These are phyloP conservation scores for Andrena flavipes DNA, from an alignment of 2,888 invertebrate species.

Conservation along the genomic window DNA sequence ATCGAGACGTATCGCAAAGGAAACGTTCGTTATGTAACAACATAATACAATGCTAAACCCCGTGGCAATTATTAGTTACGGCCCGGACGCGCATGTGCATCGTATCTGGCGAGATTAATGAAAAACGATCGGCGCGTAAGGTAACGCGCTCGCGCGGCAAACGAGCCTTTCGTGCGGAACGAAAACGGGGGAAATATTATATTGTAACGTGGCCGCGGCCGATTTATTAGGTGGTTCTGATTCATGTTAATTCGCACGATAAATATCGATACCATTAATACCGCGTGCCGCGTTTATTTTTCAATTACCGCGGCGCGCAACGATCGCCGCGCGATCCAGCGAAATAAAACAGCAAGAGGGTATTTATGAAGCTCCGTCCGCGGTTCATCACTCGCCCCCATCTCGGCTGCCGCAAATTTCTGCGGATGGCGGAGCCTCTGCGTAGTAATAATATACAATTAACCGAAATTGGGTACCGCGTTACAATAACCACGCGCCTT, in stretches of 20 bases:
- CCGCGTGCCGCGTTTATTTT: slow-evolving; percentile 46
- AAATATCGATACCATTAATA: slow-evolving; percentile 45
- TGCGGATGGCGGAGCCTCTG: slow-evolving; percentile 50
- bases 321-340: slow-evolving; percentile 1
- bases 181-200: slow-evolving; percentile 18
- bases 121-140: slow-evolving; percentile 16
- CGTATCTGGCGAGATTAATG: slow-evolving; percentile 20
- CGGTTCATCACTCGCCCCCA: slow-evolving; percentile 16
- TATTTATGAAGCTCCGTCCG: slow-evolving; percentile 28
- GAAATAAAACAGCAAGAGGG: slow-evolving; percentile 24
- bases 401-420: slow-evolving; percentile 60
- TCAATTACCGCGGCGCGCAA: slow-evolving; percentile 48
- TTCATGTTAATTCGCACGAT: slow-evolving; percentile 48
- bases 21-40: background rate
- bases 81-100: background rate
- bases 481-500: slow-evolving; percentile 76
- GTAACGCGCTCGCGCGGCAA: background rate
- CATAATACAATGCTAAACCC: background rate
- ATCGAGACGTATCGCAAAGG: background rate
- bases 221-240: slow-evolving; percentile 24
- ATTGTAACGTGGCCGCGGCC: background rate
- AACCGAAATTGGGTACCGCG: slow-evolving; percentile 74
- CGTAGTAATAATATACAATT: slow-evolving; percentile 75
- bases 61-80: slow-evolving; percentile 17
- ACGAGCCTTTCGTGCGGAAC: background rate